A percentile compares a stretch with the other conserved stretches of the same genome.
Conservation (phyloP, 2,888 invertebrate genomes). For the Nemotelus pantherinus region DNA sequence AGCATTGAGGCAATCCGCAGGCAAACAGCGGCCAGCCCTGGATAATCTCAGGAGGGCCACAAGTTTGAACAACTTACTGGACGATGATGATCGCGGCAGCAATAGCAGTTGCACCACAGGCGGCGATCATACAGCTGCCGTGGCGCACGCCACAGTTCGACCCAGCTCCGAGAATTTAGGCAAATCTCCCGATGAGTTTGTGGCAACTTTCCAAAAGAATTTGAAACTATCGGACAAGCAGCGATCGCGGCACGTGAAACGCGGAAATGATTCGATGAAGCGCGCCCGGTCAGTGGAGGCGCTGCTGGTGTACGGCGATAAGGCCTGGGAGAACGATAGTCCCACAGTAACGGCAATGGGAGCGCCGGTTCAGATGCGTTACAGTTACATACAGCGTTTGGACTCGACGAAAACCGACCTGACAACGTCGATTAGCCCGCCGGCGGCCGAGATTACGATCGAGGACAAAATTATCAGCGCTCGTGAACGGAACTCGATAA, state of each 20-base stretch:
- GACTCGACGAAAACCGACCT: constrained; percentile 3
- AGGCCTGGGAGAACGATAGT: constrained; percentile 55
- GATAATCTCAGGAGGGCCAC: constrained; percentile 79
- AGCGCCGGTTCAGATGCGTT: constrained; percentile 35
- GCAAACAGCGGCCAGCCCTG: constrained; percentile 73
- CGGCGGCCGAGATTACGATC: constrained; percentile 58
- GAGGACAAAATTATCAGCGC: constrained; percentile 64
- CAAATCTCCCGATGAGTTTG: constrained; percentile 47
- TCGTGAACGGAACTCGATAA: constrained; percentile 59
- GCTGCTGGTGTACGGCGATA: constrained; percentile 73
- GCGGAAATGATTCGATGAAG: constrained; percentile 76
- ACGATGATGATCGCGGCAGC: constrained; percentile 68
- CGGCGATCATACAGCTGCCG: constrained; percentile 27
- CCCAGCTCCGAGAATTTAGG: constrained; percentile 16
- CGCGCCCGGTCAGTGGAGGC: constrained; percentile 89
- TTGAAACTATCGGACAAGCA: constrained; percentile 46
- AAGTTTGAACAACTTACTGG: constrained; percentile 85
- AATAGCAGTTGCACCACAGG: constrained; percentile 57
- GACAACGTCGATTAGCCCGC: constrained; percentile 15
- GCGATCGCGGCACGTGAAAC: constrained; percentile 65
- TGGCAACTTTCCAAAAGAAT: constrained; percentile 49
- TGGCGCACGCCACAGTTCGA: constrained; percentile 9
- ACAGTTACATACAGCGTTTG: constrained; percentile 23
- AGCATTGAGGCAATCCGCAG: constrained; percentile 79
- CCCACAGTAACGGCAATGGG: constrained; percentile 48